phyloP scores from a whole-genome alignment of 2,797 vertebrate species.

The Amazona finschi region DNA sequence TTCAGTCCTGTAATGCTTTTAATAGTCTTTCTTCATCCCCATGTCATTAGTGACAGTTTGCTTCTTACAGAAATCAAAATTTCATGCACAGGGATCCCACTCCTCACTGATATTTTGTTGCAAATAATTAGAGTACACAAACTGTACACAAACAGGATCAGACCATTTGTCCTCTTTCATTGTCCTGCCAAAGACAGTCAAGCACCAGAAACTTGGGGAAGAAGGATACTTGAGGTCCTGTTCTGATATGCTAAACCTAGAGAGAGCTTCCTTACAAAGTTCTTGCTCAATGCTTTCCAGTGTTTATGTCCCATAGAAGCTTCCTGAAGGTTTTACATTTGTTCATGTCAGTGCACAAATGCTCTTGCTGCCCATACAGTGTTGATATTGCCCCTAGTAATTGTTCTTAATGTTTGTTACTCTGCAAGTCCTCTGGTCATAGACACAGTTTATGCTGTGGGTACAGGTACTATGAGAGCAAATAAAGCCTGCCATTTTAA shows the following conservation, averaged over 20 bases:
- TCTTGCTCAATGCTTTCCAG: background rate
- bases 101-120: background rate
- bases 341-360: background rate
- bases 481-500: conserved; percentile 5
- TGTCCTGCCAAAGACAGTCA: background rate
- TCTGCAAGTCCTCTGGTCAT: background rate
- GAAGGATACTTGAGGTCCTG: background rate
- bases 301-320: background rate
- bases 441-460: background rate
- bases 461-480: background rate
- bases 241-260: background rate
- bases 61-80: background rate
- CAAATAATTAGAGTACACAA: background rate
- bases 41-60: background rate
- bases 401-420: background rate
- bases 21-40: background rate
- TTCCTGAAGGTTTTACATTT: background rate
- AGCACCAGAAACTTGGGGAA: background rate
- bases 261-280: background rate
- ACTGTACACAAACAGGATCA: accelerated
- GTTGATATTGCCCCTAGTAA: background rate
- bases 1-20: background rate
- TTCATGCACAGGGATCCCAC: background rate
- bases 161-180: background rate
- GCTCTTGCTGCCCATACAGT: background rate